Evolutionary conservation across 2,113 vertebrate genomes (phyloP).

Genomic region (Peromyscus polionotus): DNA sequence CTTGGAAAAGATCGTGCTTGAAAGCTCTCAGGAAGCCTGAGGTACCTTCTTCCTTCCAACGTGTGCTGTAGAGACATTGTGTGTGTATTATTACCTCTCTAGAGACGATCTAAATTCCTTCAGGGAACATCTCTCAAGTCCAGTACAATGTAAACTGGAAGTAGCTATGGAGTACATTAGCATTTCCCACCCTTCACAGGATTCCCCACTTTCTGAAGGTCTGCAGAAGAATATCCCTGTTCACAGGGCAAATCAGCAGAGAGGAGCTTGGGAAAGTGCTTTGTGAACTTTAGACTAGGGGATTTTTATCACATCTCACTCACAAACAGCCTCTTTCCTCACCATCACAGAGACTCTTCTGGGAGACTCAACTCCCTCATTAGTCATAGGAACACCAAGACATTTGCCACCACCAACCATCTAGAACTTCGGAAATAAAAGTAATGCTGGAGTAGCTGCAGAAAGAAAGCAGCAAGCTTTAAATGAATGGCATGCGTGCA

Average conservation of each 20-base stretch:
- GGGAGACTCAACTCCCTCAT: not conserved
- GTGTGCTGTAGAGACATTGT: not conserved
- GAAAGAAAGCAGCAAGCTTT: not conserved
- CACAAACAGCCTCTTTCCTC: not conserved
- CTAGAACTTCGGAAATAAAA: constrained; percentile 23
- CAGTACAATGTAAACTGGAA: not conserved
- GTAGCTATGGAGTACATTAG: not conserved
- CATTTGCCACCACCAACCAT: not conserved
- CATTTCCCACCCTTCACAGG: not conserved
- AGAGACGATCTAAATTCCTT: not conserved
- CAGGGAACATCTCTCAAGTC: not conserved
- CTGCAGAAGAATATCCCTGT: not conserved
- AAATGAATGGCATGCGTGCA: rapidly evolving
- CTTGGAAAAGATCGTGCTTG: not conserved
- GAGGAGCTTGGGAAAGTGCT: not conserved
- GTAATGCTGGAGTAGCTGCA: not conserved
- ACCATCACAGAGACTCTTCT: not conserved
- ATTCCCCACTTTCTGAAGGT: not conserved
- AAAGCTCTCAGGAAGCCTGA: not conserved
- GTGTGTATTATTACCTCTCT: rapidly evolving
- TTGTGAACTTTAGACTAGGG: not conserved
- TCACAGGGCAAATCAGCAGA: not conserved
- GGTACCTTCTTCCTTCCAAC: not conserved
- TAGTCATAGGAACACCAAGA: not conserved
- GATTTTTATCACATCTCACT: too few relatives aligned